These are phyloP conservation scores for Chelonia mydas DNA, from an alignment of 2,797 vertebrate genomes.

Conservation along the genomic window DNA sequence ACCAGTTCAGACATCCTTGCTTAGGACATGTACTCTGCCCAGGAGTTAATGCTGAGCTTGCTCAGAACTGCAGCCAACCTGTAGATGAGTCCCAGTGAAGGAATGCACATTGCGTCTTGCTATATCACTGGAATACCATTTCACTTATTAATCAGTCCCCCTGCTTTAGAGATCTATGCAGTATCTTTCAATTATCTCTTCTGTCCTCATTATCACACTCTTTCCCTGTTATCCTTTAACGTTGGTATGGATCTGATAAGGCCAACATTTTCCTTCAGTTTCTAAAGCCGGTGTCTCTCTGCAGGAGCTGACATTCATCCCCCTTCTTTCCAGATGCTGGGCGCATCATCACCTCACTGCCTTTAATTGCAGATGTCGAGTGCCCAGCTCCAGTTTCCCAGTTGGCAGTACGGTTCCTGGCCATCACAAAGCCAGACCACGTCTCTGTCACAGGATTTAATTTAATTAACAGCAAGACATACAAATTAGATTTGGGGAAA, in stretches of 20 bases:
- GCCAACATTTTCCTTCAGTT: neutral
- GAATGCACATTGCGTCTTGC: neutral
- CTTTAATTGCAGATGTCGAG: slow-evolving; percentile 11
- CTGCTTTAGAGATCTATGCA: neutral
- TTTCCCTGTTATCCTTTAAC: neutral
- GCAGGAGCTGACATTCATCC: neutral
- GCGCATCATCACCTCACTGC: neutral
- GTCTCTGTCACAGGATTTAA: slow-evolving; percentile 34
- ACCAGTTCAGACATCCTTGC: neutral
- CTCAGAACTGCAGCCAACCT: neutral
- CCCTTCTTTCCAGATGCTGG: neutral
- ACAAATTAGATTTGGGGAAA: slow-evolving; percentile 48
- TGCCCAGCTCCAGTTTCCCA: neutral
- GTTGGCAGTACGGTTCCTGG: neutral
- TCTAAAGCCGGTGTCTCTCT: neutral
- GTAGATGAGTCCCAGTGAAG: accelerated
- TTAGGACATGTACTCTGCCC: neutral
- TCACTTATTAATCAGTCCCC: neutral
- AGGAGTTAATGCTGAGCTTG: neutral
- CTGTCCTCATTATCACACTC: neutral
- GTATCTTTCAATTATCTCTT: neutral
- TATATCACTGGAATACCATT: neutral
- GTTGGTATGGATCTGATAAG: neutral
- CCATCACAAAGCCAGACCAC: slow-evolving; percentile 1
- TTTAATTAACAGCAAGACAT: slow-evolving; percentile 63